phyloP scores from a whole-genome alignment of 2,797 vertebrate species.

The Myotis vivesi region DNA sequence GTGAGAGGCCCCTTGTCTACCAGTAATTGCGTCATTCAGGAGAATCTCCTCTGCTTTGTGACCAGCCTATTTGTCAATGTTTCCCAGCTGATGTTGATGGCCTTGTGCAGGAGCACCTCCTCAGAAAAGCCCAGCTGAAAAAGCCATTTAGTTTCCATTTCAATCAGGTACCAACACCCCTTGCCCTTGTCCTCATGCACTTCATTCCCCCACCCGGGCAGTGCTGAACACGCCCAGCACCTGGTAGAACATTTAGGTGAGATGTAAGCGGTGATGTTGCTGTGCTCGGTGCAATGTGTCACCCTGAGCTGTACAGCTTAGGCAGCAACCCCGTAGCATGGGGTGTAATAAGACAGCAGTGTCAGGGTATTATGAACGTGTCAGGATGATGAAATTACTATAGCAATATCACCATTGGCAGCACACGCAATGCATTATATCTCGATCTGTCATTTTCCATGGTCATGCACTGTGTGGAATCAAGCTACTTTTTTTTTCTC shows the following conservation, averaged over 20 bases:
- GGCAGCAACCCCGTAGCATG: not conserved
- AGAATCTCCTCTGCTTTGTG: not conserved
- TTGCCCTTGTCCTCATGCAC: not conserved
- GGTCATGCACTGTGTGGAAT: not conserved
- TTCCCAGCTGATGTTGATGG: not conserved
- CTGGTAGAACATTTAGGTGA: not conserved
- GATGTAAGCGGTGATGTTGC: not conserved
- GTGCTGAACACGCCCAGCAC: not conserved
- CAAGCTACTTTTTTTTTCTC: not conserved
- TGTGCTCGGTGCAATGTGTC: not conserved
- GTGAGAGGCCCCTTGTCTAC: not conserved
- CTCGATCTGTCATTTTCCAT: constrained; percentile 51
- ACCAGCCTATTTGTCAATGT: not conserved
- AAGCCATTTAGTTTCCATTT: not conserved
- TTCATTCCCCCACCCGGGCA: not conserved
- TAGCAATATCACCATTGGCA: constrained; percentile 1
- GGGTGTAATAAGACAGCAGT: constrained; percentile 20
- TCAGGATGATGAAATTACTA: constrained; percentile 67
- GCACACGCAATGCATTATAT: not conserved
- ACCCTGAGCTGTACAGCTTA: not conserved
- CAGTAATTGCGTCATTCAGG: constrained; percentile 8
- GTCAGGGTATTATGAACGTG: constrained; percentile 8
- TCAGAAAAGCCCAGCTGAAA: not conserved
- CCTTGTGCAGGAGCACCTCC: not conserved
- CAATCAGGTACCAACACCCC: not conserved